Conservation (phyloP, 2,888 invertebrate species). For the Caenorhabditis sulstoni region DNA sequence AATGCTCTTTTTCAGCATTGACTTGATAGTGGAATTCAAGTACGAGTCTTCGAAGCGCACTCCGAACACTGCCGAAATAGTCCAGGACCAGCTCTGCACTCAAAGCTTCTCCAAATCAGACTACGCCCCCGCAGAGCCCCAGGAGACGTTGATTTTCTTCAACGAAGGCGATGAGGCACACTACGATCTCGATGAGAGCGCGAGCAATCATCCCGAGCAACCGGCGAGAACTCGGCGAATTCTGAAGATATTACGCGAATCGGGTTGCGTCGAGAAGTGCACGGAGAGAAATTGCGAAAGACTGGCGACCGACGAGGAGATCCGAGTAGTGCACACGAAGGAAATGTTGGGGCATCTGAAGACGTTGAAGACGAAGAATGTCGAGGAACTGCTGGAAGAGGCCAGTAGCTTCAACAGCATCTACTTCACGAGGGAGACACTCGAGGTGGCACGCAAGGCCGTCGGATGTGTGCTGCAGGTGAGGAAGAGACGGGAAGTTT, state of each 20-base stretch:
- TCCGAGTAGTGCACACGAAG: conserved; percentile 55
- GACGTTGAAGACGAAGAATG: conserved; percentile 31
- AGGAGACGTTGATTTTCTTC: conserved; percentile 48
- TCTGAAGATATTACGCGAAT: conserved; percentile 34
- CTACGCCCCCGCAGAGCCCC: background rate
- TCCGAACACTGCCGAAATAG: conserved; percentile 45
- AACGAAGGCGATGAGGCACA: conserved; percentile 49
- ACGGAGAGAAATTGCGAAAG: conserved; percentile 34
- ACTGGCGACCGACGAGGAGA: conserved; percentile 46
- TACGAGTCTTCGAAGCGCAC: conserved; percentile 22
- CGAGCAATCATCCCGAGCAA: conserved; percentile 59
- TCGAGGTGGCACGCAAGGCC: conserved; percentile 49
- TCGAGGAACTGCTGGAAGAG: conserved; percentile 44
- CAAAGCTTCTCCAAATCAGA: background rate
- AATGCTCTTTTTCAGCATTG: conserved; percentile 15
- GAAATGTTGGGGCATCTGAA: conserved; percentile 43
- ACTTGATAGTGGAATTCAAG: conserved; percentile 34
- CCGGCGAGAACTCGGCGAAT: conserved; percentile 52
- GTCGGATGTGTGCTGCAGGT: conserved; percentile 63
- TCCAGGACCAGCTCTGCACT: conserved; percentile 21
- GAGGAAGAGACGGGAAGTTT: background rate
- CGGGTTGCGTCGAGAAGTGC: conserved; percentile 43
- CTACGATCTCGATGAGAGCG: conserved; percentile 12
- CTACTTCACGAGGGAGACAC: conserved; percentile 50
- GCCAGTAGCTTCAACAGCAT: conserved; percentile 52